Percentiles rank a stretch among this genome's conserved stretches.
Conservation (phyloP, 2,797 vertebrate species). For the Triplophysa yarkandensis region DNA sequence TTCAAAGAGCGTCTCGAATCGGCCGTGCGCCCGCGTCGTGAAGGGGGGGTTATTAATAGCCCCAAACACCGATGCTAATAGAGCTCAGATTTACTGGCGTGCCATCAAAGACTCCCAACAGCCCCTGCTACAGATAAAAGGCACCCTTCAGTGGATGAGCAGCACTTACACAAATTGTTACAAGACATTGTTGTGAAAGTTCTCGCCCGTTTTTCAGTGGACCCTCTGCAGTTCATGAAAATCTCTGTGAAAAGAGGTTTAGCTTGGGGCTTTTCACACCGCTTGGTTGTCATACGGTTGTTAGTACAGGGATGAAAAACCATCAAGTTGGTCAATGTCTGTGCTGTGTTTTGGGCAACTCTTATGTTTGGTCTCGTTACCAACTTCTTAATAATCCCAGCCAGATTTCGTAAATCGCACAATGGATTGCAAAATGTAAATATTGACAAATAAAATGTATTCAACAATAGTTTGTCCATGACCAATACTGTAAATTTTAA, state of each 20-base stretch:
- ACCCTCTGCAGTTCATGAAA: conserved; percentile 18
- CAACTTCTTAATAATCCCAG: too few species aligned
- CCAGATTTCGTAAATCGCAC: too few species aligned
- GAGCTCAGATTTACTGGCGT: conserved; percentile 64
- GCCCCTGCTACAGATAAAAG: conserved; percentile 56
- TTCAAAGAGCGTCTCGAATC: conserved; percentile 59
- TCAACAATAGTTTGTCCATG: background rate
- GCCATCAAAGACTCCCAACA: conserved; percentile 58
- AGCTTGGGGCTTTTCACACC: conserved; percentile 24
- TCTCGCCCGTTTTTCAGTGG: conserved; percentile 27
- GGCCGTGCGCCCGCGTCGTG: conserved; percentile 23
- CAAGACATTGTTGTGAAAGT: conserved; percentile 53
- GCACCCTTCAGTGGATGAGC: conserved; percentile 38
- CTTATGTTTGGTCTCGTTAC: background rate
- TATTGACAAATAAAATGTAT: background rate
- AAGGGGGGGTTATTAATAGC: conserved; percentile 65
- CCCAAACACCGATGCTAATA: conserved; percentile 64
- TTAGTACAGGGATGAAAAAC: conserved; percentile 5
- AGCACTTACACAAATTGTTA: conserved; percentile 53
- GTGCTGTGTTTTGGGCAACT: background rate
- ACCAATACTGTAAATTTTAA: too few species aligned
- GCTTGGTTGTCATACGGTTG: conserved; percentile 22
- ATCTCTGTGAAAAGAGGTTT: conserved; percentile 42
- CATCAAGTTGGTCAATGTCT: background rate
- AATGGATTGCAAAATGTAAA: background rate